These are phyloP conservation scores for Drosophila formosana DNA, from an alignment of 2,888 invertebrate species.

Conservation along the genomic window DNA sequence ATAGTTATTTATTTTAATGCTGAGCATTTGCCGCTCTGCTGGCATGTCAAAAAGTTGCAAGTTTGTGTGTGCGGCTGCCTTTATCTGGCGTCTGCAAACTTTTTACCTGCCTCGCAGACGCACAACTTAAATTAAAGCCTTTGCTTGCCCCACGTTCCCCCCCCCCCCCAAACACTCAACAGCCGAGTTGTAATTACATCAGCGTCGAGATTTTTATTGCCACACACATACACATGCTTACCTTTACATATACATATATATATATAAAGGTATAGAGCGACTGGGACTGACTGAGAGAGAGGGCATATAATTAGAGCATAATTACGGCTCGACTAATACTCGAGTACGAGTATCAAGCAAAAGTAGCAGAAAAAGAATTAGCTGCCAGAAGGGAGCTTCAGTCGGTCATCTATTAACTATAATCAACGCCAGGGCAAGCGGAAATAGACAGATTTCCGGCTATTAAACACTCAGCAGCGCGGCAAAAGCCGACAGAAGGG, in stretches of 20 bases:
- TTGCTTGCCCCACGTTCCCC: constrained; percentile 23
- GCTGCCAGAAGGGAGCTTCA: constrained; percentile 58
- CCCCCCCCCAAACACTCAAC: constrained; percentile 40
- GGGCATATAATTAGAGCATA: constrained; percentile 77
- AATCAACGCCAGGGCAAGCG: constrained; percentile 79
- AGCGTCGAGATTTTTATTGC: constrained; percentile 70
- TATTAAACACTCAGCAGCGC: constrained; percentile 78
- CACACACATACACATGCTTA: constrained; percentile 28
- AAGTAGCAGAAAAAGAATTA: constrained; percentile 69
- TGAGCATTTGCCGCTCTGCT: constrained; percentile 2
- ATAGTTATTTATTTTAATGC: not conserved
- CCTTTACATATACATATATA: not conserved
- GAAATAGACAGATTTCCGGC: constrained; percentile 82
- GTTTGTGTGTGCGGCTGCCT: constrained; percentile 5
- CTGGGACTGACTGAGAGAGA: constrained; percentile 18
- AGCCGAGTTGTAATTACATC: constrained; percentile 69
- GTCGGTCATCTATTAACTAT: constrained; percentile 80
- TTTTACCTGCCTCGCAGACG: constrained; percentile 37
- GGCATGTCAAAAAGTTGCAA: constrained; percentile 23
- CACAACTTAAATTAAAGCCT: constrained; percentile 51
- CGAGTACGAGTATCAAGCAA: constrained; percentile 63
- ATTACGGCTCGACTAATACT: constrained; percentile 76
- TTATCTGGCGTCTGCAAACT: constrained; percentile 55
- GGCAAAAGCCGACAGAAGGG: constrained; percentile 58
- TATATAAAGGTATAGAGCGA: not conserved